These are phyloP conservation scores for Antechinus stuartii DNA, from an alignment of 2,113 vertebrate genomes.

Conservation along the genomic window DNA sequence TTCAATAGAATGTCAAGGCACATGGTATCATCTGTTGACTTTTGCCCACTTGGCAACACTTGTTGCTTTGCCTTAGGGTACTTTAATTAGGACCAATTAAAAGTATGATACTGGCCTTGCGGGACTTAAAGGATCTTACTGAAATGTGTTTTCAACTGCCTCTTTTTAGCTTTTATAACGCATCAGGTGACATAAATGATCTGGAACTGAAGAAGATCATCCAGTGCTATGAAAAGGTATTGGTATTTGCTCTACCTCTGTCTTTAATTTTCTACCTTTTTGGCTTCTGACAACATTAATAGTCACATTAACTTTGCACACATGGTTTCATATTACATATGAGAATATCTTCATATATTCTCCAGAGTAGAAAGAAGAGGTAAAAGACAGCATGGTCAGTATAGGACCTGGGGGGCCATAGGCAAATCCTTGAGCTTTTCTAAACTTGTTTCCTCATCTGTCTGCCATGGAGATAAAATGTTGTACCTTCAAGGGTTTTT, in stretches of 20 bases:
- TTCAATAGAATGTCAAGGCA: neutral
- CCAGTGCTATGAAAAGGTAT: slow-evolving; percentile 89
- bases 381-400: neutral
- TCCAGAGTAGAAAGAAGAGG: slow-evolving; percentile 3
- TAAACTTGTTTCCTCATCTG: neutral
- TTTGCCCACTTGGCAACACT: slow-evolving; percentile 22
- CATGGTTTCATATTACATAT: neutral
- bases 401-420: no score
- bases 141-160: slow-evolving; percentile 63
- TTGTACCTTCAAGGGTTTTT: neutral
- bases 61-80: slow-evolving; percentile 11
- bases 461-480: neutral
- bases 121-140: slow-evolving; percentile 54
- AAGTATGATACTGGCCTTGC: slow-evolving; percentile 17
- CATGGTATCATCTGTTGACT: neutral
- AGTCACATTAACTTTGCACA: neutral
- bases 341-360: neutral
- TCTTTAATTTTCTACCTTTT: slow-evolving; percentile 41
- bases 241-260: neutral
- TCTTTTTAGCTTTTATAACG: slow-evolving; percentile 91
- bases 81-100: slow-evolving; percentile 16
- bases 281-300: slow-evolving; percentile 7
- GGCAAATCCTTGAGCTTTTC: neutral
- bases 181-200: slow-evolving; percentile 88
- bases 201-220: slow-evolving; percentile 87